Evolutionary conservation across 1,140 invertebrate species (phyloP).

Genomic region (Sminthurides bifidus): DNA sequence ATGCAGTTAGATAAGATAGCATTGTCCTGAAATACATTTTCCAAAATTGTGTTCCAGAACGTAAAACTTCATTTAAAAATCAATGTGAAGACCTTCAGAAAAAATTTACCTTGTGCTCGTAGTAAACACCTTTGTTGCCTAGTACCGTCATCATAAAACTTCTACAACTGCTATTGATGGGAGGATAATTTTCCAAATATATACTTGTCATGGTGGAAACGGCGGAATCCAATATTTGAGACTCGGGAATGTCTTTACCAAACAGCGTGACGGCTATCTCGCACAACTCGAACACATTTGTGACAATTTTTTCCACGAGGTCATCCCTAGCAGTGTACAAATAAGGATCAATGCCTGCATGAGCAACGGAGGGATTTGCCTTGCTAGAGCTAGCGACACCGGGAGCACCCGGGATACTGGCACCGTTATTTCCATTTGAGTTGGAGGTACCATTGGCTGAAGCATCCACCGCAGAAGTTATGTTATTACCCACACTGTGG

Average conservation of each 20-base stretch:
- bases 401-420: not conserved
- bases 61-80: conserved; percentile 18
- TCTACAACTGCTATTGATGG: conserved; percentile 19
- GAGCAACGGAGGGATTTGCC: not conserved
- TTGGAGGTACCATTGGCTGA: conserved; percentile 39
- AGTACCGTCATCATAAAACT: conserved; percentile 59
- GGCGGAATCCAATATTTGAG: not conserved
- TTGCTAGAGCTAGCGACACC: not conserved
- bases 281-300: conserved; percentile 22
- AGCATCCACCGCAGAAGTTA: too few species aligned
- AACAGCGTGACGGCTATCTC: conserved; percentile 24
- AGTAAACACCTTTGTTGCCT: conserved; percentile 56
- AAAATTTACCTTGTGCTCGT: conserved; percentile 64
- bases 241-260: conserved; percentile 15
- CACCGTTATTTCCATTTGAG: conserved; percentile 12
- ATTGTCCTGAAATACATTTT: conserved; percentile 49
- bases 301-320: conserved; percentile 16
- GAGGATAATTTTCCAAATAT: conserved; percentile 30
- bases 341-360: not conserved
- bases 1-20: conserved; percentile 55
- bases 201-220: conserved; percentile 24
- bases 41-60: not conserved
- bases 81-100: conserved; percentile 5
- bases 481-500: too few species aligned
- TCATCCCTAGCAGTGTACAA: not conserved